Evolutionary conservation across 1,140 invertebrate genomes (phyloP).

Genomic region (Drosophila mayri): DNA sequence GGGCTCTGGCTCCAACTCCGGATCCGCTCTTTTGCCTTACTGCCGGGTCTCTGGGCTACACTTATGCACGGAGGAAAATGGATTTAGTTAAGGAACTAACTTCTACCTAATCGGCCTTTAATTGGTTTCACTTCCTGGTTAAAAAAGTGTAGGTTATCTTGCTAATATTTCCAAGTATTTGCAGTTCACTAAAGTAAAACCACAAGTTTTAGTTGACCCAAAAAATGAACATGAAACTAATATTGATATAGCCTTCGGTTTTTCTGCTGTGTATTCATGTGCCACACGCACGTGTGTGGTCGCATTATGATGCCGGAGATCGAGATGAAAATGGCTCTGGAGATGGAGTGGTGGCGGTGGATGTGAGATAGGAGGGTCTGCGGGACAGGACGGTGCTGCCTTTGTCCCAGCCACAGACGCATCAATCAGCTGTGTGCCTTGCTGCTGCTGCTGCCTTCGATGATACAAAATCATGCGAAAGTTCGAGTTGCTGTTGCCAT

Average conservation of each 20-base stretch:
- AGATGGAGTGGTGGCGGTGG: background rate
- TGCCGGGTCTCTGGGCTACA: constrained; percentile 4
- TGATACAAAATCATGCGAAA: constrained; percentile 55
- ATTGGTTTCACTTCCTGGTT: background rate
- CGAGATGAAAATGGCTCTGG: constrained; percentile 15
- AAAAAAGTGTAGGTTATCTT: too few species aligned
- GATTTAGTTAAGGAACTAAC: background rate
- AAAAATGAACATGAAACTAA: background rate
- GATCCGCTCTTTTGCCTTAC: constrained; percentile 12
- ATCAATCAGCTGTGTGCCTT: constrained; percentile 72
- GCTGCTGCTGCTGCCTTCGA: constrained; percentile 45
- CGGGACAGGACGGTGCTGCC: constrained; percentile 30
- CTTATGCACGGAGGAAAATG: constrained; percentile 1
- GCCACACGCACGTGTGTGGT: constrained; percentile 55
- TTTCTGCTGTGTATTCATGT: constrained; percentile 36
- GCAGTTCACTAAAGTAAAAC: background rate
- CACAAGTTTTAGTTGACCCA: too few species aligned
- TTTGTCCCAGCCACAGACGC: constrained; percentile 53
- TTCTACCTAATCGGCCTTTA: background rate
- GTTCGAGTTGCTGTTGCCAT: constrained; percentile 14
- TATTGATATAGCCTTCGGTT: background rate
- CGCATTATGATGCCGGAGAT: constrained; percentile 45
- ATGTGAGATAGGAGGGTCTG: background rate
- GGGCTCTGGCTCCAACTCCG: background rate
- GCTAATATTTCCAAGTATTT: background rate